Conservation (phyloP, 2,113 vertebrate species). For the Chaetodon auriga region DNA sequence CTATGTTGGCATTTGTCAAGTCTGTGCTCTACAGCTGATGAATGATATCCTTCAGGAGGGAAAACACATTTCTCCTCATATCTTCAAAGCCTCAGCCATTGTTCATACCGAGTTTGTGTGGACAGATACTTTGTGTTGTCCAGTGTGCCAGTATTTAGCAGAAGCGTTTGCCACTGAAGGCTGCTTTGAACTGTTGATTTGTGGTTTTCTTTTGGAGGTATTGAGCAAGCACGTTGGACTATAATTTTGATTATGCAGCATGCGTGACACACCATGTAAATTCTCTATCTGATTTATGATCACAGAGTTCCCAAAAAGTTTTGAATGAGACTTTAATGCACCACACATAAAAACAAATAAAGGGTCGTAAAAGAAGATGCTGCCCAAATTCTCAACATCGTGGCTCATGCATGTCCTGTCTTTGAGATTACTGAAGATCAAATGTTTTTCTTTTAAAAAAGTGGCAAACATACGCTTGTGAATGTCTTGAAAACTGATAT, state of each 20-base stretch:
- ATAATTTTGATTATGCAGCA: conserved; percentile 76
- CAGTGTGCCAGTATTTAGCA: conserved; percentile 34
- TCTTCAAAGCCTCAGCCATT: conserved; percentile 39
- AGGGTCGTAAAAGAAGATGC: conserved; percentile 5
- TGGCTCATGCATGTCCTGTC: background rate
- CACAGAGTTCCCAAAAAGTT: conserved; percentile 34
- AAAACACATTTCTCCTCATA: conserved; percentile 12
- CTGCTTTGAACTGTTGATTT: conserved; percentile 78
- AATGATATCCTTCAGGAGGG: conserved; percentile 42
- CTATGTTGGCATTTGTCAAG: conserved; percentile 34
- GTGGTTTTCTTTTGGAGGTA: conserved; percentile 45
- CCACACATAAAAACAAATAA: conserved; percentile 34
- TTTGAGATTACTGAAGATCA: conserved; percentile 12
- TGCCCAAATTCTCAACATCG: background rate
- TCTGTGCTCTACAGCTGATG: conserved; percentile 38
- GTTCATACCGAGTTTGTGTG: conserved; percentile 22
- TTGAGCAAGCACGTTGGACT: conserved; percentile 49
- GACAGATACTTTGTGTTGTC: conserved; percentile 35
- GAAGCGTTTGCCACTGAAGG: conserved; percentile 40
- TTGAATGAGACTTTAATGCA: conserved; percentile 50
- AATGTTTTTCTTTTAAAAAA: background rate
- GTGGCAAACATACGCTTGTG: conserved; percentile 8
- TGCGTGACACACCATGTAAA: conserved; percentile 30
- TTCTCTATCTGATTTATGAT: conserved; percentile 67
- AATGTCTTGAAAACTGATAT: background rate